These are phyloP conservation scores for Argyrosomus japonicus DNA, from an alignment of 2,113 vertebrate species.

Conservation along the genomic window DNA sequence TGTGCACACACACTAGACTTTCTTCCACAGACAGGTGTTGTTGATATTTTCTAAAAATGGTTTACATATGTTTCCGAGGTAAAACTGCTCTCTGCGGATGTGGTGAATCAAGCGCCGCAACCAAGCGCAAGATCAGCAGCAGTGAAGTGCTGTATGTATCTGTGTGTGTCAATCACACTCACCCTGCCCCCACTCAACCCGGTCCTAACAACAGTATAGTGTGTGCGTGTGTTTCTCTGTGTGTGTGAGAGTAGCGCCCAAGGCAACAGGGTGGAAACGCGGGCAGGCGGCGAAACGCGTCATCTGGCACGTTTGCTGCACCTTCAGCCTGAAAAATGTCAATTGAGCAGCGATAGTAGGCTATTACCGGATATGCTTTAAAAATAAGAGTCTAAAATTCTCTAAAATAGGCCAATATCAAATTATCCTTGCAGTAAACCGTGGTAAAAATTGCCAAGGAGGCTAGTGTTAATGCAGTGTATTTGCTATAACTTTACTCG, in stretches of 20 bases:
- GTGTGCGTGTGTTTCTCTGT: constrained; percentile 2
- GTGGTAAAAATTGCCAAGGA: no score
- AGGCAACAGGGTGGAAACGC: constrained; percentile 31
- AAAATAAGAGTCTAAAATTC: constrained; percentile 35
- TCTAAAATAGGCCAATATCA: no score
- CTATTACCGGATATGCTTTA: constrained; percentile 20
- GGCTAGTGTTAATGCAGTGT: no score
- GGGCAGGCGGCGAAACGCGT: constrained; percentile 33
- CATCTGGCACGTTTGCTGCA: constrained; percentile 46
- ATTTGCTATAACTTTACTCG: no score
- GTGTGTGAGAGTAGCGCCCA: constrained; percentile 5
- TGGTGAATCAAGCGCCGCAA: constrained; percentile 45
- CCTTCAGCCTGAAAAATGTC: constrained; percentile 8
- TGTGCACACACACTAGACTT: no score
- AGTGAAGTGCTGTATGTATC: neutral
- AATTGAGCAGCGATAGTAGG: neutral
- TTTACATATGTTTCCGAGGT: constrained; percentile 16
- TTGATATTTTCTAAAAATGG: constrained; percentile 13
- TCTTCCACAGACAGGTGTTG: constrained; percentile 20
- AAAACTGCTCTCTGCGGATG: constrained; percentile 53
- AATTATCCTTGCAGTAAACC: no score
- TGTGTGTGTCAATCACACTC: constrained; percentile 61
- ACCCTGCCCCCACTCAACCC: constrained; percentile 65
- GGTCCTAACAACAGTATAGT: constrained; percentile 4
- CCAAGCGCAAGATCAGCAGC: constrained; percentile 32